These are phyloP conservation scores for Steromphala cineraria DNA, from an alignment of 2,888 invertebrate genomes.

Conservation along the genomic window DNA sequence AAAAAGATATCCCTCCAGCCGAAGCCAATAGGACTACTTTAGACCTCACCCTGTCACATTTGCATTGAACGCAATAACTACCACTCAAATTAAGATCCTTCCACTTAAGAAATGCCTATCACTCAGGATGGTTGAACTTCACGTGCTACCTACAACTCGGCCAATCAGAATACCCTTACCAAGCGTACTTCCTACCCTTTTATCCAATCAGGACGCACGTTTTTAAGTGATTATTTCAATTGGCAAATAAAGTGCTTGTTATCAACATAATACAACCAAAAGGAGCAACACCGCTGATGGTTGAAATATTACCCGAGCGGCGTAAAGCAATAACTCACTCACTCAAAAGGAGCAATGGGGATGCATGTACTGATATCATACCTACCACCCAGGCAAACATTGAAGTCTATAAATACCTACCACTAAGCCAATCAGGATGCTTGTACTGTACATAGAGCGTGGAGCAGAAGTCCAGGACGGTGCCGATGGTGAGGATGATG, in stretches of 20 bases:
- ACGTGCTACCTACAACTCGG: not conserved
- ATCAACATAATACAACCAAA: too few relatives aligned
- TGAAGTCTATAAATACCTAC: not conserved
- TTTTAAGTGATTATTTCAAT: too few relatives aligned
- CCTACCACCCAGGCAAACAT: not conserved
- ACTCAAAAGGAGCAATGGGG: too few relatives aligned
- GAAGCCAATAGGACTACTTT: too few relatives aligned
- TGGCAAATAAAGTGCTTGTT: too few relatives aligned
- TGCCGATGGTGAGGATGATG: slow-evolving; percentile 49
- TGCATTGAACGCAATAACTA: not conserved
- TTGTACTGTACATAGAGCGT: not conserved
- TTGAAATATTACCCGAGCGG: too few relatives aligned
- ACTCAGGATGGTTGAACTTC: not conserved
- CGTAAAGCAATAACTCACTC: too few relatives aligned
- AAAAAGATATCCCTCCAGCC: too few relatives aligned
- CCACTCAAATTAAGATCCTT: not conserved
- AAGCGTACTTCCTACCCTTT: not conserved
- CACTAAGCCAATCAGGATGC: not conserved
- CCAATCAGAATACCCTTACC: not conserved
- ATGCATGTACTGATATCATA: not conserved
- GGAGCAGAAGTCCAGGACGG: slow-evolving; percentile 39
- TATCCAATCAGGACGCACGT: not conserved
- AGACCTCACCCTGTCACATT: too few relatives aligned
- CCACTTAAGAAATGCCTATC: not conserved
- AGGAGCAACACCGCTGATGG: too few relatives aligned